phyloP scores from a whole-genome alignment of 2,113 vertebrate genomes.

The Scatophagus argus region DNA sequence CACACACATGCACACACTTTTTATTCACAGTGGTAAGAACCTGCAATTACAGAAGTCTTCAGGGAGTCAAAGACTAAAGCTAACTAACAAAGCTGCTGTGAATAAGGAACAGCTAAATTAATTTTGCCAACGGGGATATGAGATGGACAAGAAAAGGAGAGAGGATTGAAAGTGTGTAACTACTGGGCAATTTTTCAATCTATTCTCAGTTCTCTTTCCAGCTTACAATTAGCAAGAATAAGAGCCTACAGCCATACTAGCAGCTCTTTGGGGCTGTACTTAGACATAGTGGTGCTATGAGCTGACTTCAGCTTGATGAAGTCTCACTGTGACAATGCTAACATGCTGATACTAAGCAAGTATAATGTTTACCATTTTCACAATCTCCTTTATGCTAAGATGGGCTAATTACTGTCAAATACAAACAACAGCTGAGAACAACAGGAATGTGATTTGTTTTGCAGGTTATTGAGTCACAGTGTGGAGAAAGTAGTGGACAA shows the following conservation, averaged over 20 bases:
- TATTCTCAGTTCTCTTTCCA: background rate
- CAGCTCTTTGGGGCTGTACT: too few species aligned
- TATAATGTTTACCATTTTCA: background rate
- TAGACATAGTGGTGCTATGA: too few species aligned
- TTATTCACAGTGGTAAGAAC: constrained; percentile 21
- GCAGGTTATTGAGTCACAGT: too few species aligned
- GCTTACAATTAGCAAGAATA: background rate
- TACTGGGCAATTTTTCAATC: background rate
- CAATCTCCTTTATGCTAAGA: too few species aligned
- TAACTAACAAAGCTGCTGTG: constrained; percentile 43
- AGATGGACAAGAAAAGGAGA: constrained; percentile 19
- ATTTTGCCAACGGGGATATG: constrained; percentile 9
- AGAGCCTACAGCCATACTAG: background rate
- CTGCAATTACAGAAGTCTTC: constrained; percentile 48
- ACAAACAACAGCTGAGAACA: too few species aligned
- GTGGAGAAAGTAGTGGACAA: too few species aligned
- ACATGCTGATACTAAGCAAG: background rate
- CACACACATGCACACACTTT: constrained; percentile 6
- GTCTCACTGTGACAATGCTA: background rate
- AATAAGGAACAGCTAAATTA: constrained; percentile 24
- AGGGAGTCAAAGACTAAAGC: constrained; percentile 36
- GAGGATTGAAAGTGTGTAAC: constrained; percentile 3
- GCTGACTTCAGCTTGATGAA: background rate
- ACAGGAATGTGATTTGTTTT: too few species aligned
- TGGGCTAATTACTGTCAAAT: too few species aligned